Percentiles rank a stretch among this genome's conserved stretches.
These are phyloP conservation scores for Falco concolor DNA, from an alignment of 2,797 vertebrate genomes.

Conservation along the genomic window DNA sequence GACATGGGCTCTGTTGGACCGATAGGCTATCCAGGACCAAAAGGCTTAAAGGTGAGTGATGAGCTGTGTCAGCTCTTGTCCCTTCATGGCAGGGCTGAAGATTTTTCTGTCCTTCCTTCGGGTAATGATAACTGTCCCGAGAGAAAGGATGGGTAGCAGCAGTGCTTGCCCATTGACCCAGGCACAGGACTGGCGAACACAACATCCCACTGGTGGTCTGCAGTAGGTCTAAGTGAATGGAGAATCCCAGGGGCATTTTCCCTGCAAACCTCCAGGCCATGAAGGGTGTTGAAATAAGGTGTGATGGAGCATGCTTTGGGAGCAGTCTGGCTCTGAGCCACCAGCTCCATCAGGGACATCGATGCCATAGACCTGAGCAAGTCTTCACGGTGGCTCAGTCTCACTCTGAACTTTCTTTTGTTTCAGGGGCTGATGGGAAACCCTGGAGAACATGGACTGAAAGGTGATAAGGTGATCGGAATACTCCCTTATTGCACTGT, in stretches of 20 bases:
- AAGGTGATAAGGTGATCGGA: slow-evolving; percentile 99
- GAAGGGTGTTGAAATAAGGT: not conserved
- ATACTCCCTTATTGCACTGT: slow-evolving; percentile 88
- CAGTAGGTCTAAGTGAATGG: not conserved
- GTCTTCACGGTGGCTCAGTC: not conserved
- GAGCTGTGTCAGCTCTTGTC: not conserved
- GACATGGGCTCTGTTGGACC: slow-evolving; percentile 89
- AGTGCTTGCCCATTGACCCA: not conserved
- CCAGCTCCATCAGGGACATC: not conserved
- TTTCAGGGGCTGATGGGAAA: slow-evolving; percentile 94
- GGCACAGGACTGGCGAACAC: not conserved
- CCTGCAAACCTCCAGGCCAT: not conserved
- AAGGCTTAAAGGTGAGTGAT: slow-evolving; percentile 89
- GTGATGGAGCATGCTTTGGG: not conserved
- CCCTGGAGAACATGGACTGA: slow-evolving; percentile 98
- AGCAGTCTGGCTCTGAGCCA: not conserved
- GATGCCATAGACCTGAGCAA: not conserved
- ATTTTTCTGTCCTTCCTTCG: not conserved
- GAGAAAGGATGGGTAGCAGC: not conserved
- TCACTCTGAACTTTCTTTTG: slow-evolving; percentile 16
- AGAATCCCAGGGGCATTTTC: not conserved
- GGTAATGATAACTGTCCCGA: not conserved
- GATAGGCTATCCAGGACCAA: slow-evolving; percentile 87
- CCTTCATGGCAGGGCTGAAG: not conserved
- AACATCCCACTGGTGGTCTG: not conserved